Percentiles rank a stretch among this genome's conserved stretches.
Conservation (phyloP, 2,888 invertebrate genomes). For the Idaea biselata region DNA sequence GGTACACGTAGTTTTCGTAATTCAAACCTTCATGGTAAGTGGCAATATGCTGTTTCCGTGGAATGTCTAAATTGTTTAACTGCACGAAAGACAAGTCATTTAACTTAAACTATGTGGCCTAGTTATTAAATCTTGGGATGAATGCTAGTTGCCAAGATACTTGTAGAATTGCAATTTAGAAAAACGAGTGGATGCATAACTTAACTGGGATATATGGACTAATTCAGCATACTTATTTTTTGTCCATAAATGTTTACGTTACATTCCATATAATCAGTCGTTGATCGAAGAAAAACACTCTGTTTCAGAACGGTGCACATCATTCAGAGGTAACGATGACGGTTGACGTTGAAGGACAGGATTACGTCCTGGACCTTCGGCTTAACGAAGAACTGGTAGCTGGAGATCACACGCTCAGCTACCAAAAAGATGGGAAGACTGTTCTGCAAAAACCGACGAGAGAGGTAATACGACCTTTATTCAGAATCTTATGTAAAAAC, state of each 20-base stretch:
- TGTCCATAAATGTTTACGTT: background rate
- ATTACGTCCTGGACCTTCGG: conserved; percentile 85
- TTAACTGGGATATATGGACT: no score
- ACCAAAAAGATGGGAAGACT: conserved; percentile 78
- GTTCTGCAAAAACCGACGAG: conserved; percentile 77
- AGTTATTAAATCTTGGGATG: background rate
- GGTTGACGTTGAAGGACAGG: conserved; percentile 83
- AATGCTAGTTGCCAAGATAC: background rate
- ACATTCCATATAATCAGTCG: background rate
- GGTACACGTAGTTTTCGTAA: background rate
- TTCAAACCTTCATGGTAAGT: background rate
- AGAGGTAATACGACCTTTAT: conserved; percentile 58
- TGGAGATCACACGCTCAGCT: conserved; percentile 83
- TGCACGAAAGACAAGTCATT: background rate
- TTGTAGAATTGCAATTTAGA: background rate
- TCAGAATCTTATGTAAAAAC: background rate
- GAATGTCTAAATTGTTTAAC: background rate
- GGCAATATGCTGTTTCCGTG: background rate
- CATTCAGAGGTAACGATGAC: conserved; percentile 80
- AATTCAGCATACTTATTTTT: background rate
- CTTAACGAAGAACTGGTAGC: conserved; percentile 87
- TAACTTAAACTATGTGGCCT: background rate
- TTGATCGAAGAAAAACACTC: background rate
- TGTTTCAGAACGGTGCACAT: conserved; percentile 59
- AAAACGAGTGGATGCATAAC: background rate